Conservation (phyloP, 2,797 vertebrate genomes). For the Scleropages formosus region DNA sequence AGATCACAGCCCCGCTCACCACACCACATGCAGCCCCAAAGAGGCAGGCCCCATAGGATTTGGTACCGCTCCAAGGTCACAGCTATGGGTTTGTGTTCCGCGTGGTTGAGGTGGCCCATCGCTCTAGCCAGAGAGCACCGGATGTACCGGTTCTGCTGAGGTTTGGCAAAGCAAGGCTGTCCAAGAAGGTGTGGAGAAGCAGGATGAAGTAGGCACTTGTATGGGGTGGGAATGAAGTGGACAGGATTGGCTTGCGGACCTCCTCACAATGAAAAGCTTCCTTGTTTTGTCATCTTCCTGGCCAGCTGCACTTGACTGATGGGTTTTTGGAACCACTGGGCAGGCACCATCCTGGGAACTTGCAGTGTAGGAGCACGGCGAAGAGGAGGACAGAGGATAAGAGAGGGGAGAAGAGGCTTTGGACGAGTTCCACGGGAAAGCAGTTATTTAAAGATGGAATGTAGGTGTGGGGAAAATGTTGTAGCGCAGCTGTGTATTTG, state of each 20-base stretch:
- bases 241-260: slow-evolving; percentile 10
- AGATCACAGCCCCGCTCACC: too few species aligned
- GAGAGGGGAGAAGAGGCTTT: not conserved
- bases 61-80: too few species aligned
- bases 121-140: not conserved
- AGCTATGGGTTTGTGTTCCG: not conserved
- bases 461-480: not conserved
- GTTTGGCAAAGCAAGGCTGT: not conserved
- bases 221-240: not conserved
- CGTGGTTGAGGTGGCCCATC: not conserved
- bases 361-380: slow-evolving; percentile 33
- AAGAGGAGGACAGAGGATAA: not conserved
- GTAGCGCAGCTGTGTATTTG: not conserved
- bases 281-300: slow-evolving; percentile 32
- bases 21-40: too few species aligned
- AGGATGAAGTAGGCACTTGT: slow-evolving; percentile 14
- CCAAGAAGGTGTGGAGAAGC: not conserved
- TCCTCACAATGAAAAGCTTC: slow-evolving; percentile 41
- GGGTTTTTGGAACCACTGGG: slow-evolving; percentile 53
- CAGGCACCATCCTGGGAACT: slow-evolving; percentile 36
- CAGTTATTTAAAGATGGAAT: not conserved
- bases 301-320: slow-evolving; percentile 43
- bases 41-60: too few species aligned
- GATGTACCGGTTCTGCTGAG: too few species aligned
- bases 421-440: slow-evolving; percentile 26